Conservation (phyloP, 2,888 invertebrate genomes). For the Diogma glabrata region DNA sequence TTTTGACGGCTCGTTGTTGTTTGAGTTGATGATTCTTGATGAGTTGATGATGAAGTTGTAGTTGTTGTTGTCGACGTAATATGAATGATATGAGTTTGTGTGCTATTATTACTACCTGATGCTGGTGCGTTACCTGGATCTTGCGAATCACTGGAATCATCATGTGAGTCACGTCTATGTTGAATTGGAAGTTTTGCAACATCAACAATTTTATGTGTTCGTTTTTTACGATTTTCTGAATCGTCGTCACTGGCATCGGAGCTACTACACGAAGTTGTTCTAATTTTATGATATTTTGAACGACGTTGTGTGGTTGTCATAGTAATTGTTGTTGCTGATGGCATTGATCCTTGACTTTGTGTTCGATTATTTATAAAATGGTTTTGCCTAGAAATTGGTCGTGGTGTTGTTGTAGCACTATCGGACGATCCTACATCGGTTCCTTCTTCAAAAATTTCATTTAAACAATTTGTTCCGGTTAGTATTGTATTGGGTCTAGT, state of each 20-base stretch:
- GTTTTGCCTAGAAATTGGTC: conserved; percentile 25
- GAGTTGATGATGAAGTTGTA: conserved; percentile 8
- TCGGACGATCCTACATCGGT: conserved; percentile 30
- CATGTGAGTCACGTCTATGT: conserved; percentile 64
- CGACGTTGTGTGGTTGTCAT: conserved; percentile 42
- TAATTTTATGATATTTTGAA: conserved; percentile 56
- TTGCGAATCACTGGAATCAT: conserved; percentile 76
- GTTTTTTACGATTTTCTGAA: conserved; percentile 69
- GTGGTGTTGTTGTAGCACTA: conserved; percentile 21
- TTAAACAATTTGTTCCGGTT: conserved; percentile 36
- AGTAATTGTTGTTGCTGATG: conserved; percentile 21
- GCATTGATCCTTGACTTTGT: conserved; percentile 7
- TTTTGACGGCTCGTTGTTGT: conserved; percentile 17
- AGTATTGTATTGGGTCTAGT: conserved; percentile 30
- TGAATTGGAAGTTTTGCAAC: conserved; percentile 50
- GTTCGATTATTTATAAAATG: conserved; percentile 17
- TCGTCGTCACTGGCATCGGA: conserved; percentile 88
- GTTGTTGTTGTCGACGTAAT: conserved; percentile 14
- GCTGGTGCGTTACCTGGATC: conserved; percentile 47
- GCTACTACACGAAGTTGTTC: conserved; percentile 85
- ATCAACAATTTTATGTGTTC: conserved; percentile 56
- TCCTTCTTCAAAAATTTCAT: conserved; percentile 58
- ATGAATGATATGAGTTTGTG: conserved; percentile 13
- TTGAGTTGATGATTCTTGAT: conserved; percentile 14
- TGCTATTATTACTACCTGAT: conserved; percentile 23